phyloP scores from a whole-genome alignment of 2,797 vertebrate genomes.

The Sternarchorhynchus goeldii region DNA sequence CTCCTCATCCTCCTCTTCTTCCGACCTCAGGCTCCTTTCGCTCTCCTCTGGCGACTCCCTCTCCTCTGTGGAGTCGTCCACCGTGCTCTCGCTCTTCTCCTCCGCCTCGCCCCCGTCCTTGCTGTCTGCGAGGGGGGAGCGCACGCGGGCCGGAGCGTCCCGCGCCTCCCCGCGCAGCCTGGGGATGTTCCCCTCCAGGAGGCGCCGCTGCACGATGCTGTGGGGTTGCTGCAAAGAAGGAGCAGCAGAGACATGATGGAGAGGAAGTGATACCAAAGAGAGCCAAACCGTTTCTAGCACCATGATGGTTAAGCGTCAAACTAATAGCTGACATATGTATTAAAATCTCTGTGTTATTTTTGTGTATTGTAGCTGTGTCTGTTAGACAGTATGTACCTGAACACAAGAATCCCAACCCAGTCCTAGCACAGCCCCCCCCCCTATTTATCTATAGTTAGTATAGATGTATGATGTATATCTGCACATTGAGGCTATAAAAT shows the following conservation, averaged over 20 bases:
- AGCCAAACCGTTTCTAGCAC: not conserved
- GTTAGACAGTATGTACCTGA: too few relatives aligned
- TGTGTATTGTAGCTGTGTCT: too few relatives aligned
- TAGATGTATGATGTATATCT: too few relatives aligned
- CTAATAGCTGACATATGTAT: too few relatives aligned
- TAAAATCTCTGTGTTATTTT: too few relatives aligned
- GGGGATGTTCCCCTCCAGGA: conserved; percentile 86
- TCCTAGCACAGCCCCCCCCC: too few relatives aligned
- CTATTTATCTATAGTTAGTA: too few relatives aligned
- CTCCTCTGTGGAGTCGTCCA: conserved; percentile 76
- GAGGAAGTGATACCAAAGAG: conserved; percentile 38
- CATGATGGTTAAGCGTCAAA: not conserved
- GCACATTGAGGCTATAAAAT: too few relatives aligned
- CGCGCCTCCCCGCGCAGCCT: conserved; percentile 74
- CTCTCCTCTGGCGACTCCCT: conserved; percentile 78
- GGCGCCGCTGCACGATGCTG: conserved; percentile 89
- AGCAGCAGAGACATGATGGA: not conserved
- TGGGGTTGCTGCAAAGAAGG: conserved; percentile 84
- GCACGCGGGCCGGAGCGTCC: conserved; percentile 63
- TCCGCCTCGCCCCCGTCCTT: conserved; percentile 71
- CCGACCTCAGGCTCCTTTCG: conserved; percentile 76
- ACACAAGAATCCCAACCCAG: too few relatives aligned
- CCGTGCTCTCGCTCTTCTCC: conserved; percentile 78
- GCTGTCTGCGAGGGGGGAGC: conserved; percentile 75
- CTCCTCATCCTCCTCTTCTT: conserved; percentile 70